These are phyloP conservation scores for Helogale parvula DNA, from an alignment of 2,113 vertebrate species.

Conservation along the genomic window DNA sequence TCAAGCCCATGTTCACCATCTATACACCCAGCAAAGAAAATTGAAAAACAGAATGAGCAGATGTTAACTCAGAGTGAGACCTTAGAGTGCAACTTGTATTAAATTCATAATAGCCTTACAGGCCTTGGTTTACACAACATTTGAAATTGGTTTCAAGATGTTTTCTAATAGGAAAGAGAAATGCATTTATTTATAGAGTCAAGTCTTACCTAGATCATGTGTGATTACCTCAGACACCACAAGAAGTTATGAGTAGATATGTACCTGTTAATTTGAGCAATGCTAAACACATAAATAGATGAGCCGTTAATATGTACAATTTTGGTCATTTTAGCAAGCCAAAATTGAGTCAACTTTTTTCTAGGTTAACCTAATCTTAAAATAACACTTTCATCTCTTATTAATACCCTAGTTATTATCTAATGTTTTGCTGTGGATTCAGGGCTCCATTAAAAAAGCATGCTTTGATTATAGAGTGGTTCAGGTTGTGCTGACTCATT, in stretches of 20 bases:
- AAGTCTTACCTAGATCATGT: not conserved
- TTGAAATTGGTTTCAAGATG: slow-evolving; percentile 62
- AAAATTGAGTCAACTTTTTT: slow-evolving; percentile 49
- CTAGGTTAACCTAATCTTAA: slow-evolving; percentile 67
- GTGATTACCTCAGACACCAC: not conserved
- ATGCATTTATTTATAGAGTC: not conserved
- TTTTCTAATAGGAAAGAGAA: slow-evolving; percentile 49
- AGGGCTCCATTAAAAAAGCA: slow-evolving; percentile 47
- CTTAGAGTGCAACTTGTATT: not conserved
- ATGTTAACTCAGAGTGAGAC: slow-evolving; percentile 61
- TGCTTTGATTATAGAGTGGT: slow-evolving; percentile 61
- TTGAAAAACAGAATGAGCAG: slow-evolving; percentile 39
- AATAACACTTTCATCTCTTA: slow-evolving; percentile 69
- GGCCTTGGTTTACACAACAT: not conserved
- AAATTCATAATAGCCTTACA: not conserved
- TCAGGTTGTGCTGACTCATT: slow-evolving; percentile 47
- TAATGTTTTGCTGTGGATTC: slow-evolving; percentile 60
- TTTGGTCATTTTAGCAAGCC: slow-evolving; percentile 34
- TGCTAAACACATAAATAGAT: not conserved
- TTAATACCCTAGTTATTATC: slow-evolving; percentile 63
- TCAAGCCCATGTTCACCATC: slow-evolving; percentile 55
- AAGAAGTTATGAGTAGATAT: not conserved
- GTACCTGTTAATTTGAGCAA: not conserved
- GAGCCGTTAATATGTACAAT: not conserved
- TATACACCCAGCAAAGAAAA: slow-evolving; percentile 24